phyloP scores from a whole-genome alignment of 2,113 vertebrate genomes.

The Vanacampus margaritifer region DNA sequence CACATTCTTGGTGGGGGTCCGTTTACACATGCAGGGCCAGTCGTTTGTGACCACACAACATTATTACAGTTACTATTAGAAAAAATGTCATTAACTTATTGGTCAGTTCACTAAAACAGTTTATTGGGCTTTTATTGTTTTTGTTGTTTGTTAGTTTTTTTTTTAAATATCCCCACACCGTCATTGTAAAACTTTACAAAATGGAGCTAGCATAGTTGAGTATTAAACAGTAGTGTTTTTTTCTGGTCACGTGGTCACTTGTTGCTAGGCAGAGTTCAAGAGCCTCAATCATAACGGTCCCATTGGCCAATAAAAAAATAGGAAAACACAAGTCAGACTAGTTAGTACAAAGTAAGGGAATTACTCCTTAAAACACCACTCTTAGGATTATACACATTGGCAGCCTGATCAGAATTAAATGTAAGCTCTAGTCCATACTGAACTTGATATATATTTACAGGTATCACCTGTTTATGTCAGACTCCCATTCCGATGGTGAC shows the following conservation, averaged over 20 bases:
- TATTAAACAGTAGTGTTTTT: neutral
- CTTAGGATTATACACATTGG: too few species aligned
- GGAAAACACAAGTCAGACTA: neutral
- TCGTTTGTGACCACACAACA: neutral
- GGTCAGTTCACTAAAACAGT: neutral
- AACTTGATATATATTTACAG: too few species aligned
- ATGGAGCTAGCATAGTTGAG: neutral
- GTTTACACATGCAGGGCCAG: neutral
- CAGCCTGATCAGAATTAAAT: too few species aligned
- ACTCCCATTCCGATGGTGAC: too few species aligned
- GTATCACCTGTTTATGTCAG: too few species aligned
- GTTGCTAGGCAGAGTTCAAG: slow-evolving; percentile 2
- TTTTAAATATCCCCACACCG: too few species aligned
- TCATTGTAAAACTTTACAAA: neutral
- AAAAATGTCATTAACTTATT: neutral
- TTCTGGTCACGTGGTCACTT: neutral
- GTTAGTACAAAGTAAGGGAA: neutral
- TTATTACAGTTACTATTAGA: neutral
- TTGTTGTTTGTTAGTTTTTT: too few species aligned
- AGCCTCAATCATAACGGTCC: neutral
- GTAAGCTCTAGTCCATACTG: too few species aligned
- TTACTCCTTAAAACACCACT: too few species aligned
- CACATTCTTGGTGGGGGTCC: neutral
- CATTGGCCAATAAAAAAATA: neutral
- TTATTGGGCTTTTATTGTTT: too few species aligned